Conservation (phyloP, 2,888 invertebrate species). For the Eupithecia exiguata region DNA sequence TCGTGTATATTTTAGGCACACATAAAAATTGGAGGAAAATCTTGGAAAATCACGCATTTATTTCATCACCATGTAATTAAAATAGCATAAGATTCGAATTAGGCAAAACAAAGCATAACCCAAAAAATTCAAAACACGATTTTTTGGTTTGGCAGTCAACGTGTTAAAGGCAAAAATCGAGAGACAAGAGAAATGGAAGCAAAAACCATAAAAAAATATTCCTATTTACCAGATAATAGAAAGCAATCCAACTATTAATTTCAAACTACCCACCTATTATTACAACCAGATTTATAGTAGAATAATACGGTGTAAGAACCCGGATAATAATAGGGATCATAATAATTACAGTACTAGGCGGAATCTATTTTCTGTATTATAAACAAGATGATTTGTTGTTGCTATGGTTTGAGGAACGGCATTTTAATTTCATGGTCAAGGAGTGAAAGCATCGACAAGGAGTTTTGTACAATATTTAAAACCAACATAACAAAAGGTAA, state of each 20-base stretch:
- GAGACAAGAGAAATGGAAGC: background rate
- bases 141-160: too few relatives aligned
- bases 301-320: slow-evolving; percentile 30
- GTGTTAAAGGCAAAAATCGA: too few relatives aligned
- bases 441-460: background rate
- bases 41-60: too few relatives aligned
- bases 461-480: background rate
- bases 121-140: too few relatives aligned
- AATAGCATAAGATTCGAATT: too few relatives aligned
- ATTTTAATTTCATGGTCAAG: background rate
- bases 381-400: slow-evolving; percentile 26
- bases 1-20: too few relatives aligned
- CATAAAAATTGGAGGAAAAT: too few relatives aligned
- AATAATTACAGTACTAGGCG: background rate
- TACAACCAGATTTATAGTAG: slow-evolving; percentile 31
- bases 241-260: background rate
- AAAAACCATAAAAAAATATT: background rate
- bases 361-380: background rate
- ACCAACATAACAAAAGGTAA: background rate
- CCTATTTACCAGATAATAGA: background rate
- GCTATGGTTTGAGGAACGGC: background rate
- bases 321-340: slow-evolving; percentile 35
- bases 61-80: too few relatives aligned
- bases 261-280: slow-evolving; percentile 22
- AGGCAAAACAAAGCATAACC: too few relatives aligned